Percentiles rank a stretch among this genome's conserved stretches.
Evolutionary conservation across 2,113 vertebrate genomes (phyloP).

Genomic region (Elachura formosa): DNA sequence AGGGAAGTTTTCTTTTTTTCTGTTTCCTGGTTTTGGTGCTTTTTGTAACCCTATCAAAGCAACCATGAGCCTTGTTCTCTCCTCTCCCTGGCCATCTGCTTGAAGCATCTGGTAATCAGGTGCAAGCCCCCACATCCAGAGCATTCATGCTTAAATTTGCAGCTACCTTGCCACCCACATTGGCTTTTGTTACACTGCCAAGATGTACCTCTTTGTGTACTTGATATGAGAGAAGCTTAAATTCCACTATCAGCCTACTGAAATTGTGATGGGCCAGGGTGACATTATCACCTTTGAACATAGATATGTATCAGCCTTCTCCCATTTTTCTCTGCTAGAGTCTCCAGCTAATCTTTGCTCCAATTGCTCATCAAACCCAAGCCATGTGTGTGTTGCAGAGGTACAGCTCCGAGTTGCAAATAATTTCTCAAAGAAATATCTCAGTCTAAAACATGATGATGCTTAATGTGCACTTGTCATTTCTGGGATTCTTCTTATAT

Average conservation of each 20-base stretch:
- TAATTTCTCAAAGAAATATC: slow-evolving; percentile 58
- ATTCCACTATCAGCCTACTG: slow-evolving; percentile 52
- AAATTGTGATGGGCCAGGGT: slow-evolving; percentile 22
- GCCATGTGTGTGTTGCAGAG: not conserved
- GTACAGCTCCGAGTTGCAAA: not conserved
- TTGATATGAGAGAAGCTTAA: slow-evolving; percentile 63
- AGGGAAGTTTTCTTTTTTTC: slow-evolving; percentile 20
- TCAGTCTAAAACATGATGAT: slow-evolving; percentile 38
- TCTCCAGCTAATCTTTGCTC: not conserved
- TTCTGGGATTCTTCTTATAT: slow-evolving; percentile 45
- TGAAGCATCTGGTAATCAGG: slow-evolving; percentile 83
- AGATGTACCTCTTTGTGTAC: slow-evolving; percentile 73
- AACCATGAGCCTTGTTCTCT: slow-evolving; percentile 72
- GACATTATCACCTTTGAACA: slow-evolving; percentile 61
- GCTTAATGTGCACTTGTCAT: slow-evolving; percentile 43
- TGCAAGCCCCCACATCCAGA: slow-evolving; percentile 75
- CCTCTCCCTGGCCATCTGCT: slow-evolving; percentile 80
- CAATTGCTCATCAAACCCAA: slow-evolving; percentile 14
- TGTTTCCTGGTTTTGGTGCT: slow-evolving; percentile 69
- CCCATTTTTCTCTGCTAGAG: slow-evolving; percentile 37
- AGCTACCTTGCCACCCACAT: slow-evolving; percentile 81
- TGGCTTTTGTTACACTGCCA: slow-evolving; percentile 74
- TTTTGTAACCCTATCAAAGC: slow-evolving; percentile 75
- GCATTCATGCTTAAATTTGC: slow-evolving; percentile 81
- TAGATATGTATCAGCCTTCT: slow-evolving; percentile 27